Conservation (phyloP, 1,140 invertebrate genomes). For the Aleiodes sp. region DNA sequence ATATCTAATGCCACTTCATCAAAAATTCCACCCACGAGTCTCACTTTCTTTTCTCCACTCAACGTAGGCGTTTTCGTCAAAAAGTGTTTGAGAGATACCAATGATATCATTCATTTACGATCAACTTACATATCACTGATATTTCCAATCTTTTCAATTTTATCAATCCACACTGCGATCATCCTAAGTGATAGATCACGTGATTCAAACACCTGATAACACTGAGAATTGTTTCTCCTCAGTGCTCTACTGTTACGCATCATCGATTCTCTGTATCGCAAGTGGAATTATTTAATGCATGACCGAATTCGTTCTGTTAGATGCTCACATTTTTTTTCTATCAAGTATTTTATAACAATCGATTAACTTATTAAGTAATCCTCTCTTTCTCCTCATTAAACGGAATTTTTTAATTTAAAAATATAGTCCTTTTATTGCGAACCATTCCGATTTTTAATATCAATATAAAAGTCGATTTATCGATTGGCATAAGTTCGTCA, state of each 20-base stretch:
- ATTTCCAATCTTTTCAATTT: background rate
- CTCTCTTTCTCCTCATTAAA: too few relatives aligned
- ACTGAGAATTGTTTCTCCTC: background rate
- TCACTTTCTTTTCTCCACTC: too few relatives aligned
- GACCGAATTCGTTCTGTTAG: background rate
- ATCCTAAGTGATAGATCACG: background rate
- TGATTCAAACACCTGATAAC: background rate
- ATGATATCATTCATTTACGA: too few relatives aligned
- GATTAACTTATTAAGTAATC: too few relatives aligned
- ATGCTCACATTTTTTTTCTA: too few relatives aligned
- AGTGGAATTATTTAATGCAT: background rate
- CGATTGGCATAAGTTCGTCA: constrained; percentile 26
- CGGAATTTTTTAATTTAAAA: too few relatives aligned
- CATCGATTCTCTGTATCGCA: constrained; percentile 3
- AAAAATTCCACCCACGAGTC: too few relatives aligned
- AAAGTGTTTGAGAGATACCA: too few relatives aligned
- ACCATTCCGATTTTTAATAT: constrained; percentile 1
- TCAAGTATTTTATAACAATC: too few relatives aligned
- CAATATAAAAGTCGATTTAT: constrained; percentile 37
- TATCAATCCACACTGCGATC: background rate
- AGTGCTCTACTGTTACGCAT: background rate
- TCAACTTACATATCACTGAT: background rate
- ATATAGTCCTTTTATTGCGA: too few relatives aligned
- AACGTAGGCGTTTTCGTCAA: too few relatives aligned
- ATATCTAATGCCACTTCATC: too few relatives aligned